Evolutionary conservation across 2,888 invertebrate species (phyloP).

Genomic region (Sycophila texana): DNA sequence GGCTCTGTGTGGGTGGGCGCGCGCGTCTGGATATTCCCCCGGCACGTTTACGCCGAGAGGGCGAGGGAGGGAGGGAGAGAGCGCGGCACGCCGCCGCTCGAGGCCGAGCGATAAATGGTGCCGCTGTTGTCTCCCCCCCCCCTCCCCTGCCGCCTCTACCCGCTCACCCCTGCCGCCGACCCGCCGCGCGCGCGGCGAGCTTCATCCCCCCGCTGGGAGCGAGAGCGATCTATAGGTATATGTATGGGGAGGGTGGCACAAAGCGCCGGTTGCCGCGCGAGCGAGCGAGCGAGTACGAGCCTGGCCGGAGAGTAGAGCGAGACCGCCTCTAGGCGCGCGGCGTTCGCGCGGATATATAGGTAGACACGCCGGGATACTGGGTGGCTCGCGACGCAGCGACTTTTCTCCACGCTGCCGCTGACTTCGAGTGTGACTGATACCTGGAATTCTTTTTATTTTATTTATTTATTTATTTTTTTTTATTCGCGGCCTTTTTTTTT

Average conservation of each 20-base stretch:
- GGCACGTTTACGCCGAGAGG: slow-evolving; percentile 54
- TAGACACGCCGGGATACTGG: neutral
- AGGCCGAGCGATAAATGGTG: slow-evolving; percentile 59
- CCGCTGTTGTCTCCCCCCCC: slow-evolving; percentile 55
- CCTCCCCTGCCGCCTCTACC: slow-evolving; percentile 45
- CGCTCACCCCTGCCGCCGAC: slow-evolving; percentile 31
- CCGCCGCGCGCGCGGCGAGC: slow-evolving; percentile 51
- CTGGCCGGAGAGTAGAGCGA: slow-evolving; percentile 19
- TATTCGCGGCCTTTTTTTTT: too few species aligned
- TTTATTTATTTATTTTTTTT: too few species aligned
- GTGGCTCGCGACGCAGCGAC: slow-evolving; percentile 7
- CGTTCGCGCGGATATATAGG: slow-evolving; percentile 1
- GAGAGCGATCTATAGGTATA: slow-evolving; percentile 29
- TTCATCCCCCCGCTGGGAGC: slow-evolving; percentile 23
- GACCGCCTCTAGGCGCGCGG: neutral
- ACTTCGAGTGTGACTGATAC: neutral
- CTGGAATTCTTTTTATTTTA: too few species aligned
- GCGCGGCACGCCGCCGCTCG: slow-evolving; percentile 39
- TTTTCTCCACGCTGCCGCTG: slow-evolving; percentile 23
- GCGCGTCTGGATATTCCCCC: slow-evolving; percentile 49
- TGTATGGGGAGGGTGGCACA: too few species aligned
- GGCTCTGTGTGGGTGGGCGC: slow-evolving; percentile 21
- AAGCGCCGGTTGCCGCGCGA: too few species aligned
- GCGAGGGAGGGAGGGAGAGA: slow-evolving; percentile 34
- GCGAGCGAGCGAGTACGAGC: neutral